Evolutionary conservation across 2,113 vertebrate species (phyloP).

Genomic region (Sebastes schlegelii): DNA sequence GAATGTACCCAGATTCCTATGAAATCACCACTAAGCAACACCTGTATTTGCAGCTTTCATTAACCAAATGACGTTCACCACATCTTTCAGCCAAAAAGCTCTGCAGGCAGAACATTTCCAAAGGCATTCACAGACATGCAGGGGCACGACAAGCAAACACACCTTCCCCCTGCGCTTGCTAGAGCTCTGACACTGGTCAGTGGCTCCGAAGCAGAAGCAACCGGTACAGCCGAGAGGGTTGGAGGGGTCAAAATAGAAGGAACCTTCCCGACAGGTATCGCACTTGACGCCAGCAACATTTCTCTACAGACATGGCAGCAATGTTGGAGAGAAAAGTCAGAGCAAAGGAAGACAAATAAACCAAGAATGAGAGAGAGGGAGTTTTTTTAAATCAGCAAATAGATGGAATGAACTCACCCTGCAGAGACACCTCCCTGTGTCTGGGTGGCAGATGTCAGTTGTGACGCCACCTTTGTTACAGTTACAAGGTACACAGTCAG

Average conservation of each 20-base stretch:
- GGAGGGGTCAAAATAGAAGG: constrained; percentile 89
- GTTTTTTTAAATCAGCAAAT: not conserved
- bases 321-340: constrained; percentile 49
- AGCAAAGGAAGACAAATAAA: not conserved
- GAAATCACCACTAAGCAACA: constrained; percentile 2
- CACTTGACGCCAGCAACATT: constrained; percentile 89
- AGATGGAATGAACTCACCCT: constrained; percentile 84
- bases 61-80: not conserved
- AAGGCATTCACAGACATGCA: constrained; percentile 45
- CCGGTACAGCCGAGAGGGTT: constrained; percentile 89
- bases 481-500: constrained; percentile 87
- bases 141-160: constrained; percentile 37
- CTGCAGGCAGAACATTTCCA: constrained; percentile 24
- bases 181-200: constrained; percentile 86
- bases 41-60: constrained; percentile 1
- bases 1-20: not conserved
- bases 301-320: constrained; percentile 81
- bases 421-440: constrained; percentile 91
- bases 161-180: constrained; percentile 89
- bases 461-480: constrained; percentile 88
- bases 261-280: constrained; percentile 85
- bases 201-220: constrained; percentile 95
- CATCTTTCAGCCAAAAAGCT: constrained; percentile 23
- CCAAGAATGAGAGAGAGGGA: not conserved
- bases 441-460: constrained; percentile 85